Conservation (phyloP, 2,888 invertebrate genomes). For the Chalcosyrphus nemorum region DNA sequence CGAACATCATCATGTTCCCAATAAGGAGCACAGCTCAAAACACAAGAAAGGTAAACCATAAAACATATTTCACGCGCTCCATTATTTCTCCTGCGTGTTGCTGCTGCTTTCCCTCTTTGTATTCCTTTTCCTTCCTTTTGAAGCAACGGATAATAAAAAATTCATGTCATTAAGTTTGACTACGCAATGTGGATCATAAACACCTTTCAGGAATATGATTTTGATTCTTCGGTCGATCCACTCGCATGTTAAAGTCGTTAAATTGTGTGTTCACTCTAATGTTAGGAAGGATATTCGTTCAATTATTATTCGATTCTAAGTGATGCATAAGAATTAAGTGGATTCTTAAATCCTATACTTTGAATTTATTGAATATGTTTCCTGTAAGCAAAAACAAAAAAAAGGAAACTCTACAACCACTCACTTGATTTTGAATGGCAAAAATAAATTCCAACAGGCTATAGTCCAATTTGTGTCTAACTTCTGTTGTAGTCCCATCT, state of each 20-base stretch:
- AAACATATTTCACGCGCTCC: constrained; percentile 44
- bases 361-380: neutral
- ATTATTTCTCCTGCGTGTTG: constrained; percentile 17
- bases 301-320: neutral
- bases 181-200: constrained; percentile 59
- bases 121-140: neutral
- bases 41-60: constrained; percentile 53
- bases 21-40: neutral
- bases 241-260: constrained; percentile 5
- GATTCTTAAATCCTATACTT: no score
- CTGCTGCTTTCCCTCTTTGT: neutral
- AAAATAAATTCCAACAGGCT: no score
- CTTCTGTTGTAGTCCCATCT: neutral
- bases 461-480: neutral
- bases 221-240: neutral
- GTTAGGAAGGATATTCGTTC: neutral
- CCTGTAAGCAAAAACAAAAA: no score
- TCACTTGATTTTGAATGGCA: neutral
- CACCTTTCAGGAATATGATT: constrained; percentile 45
- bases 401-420: no score
- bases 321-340: constrained; percentile 7
- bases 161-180: constrained; percentile 65
- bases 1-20: constrained; percentile 40
- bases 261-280: neutral
- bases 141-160: constrained; percentile 58